Conservation (phyloP, 2,113 vertebrate species). For the Melanocharis versteri region DNA sequence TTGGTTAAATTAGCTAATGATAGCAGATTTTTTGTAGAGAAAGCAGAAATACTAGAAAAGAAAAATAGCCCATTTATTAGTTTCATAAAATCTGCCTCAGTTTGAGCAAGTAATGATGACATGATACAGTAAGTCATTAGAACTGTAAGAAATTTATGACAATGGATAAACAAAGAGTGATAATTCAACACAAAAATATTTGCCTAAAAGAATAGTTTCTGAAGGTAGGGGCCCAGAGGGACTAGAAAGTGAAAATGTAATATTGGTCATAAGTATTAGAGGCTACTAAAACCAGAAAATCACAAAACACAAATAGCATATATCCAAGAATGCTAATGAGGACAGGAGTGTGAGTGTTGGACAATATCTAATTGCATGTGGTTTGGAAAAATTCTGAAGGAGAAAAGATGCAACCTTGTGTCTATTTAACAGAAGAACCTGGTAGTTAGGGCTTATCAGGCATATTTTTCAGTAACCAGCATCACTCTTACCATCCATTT, state of each 20-base stretch:
- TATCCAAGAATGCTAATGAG: background rate
- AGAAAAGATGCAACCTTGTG: background rate
- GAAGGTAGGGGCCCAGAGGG: background rate
- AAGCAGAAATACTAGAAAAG: background rate
- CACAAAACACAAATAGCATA: background rate
- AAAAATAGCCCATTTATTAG: background rate
- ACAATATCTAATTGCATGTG: background rate
- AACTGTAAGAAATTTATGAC: background rate
- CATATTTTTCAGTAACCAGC: background rate
- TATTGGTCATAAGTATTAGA: background rate
- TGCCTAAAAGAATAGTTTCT: background rate
- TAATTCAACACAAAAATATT: background rate
- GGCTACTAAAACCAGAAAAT: constrained; percentile 14
- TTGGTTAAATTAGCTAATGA: background rate
- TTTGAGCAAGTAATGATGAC: background rate
- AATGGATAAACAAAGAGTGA: background rate
- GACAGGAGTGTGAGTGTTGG: background rate
- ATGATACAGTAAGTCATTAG: background rate
- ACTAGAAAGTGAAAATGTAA: background rate
- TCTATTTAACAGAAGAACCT: background rate
- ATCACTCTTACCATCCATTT: background rate
- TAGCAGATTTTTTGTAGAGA: background rate
- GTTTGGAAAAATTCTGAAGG: background rate
- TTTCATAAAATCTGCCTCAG: background rate
- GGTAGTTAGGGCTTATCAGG: background rate